Conservation (phyloP, 2,797 vertebrate species). For the Ctenopoma multispine region DNA sequence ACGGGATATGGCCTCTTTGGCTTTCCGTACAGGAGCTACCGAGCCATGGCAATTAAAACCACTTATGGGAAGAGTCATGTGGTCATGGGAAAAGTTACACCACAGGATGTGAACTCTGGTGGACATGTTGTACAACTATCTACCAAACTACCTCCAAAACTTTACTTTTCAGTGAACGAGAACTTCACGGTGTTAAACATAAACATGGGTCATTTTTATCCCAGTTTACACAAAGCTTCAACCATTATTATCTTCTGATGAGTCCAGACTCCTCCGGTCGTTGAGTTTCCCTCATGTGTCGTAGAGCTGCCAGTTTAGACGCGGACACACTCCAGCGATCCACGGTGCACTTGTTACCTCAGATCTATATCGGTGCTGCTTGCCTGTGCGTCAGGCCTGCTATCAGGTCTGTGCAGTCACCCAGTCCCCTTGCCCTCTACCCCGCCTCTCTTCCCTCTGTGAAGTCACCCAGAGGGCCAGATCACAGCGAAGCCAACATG, state of each 20-base stretch:
- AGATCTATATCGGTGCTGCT: slow-evolving; percentile 68
- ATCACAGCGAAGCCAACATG: slow-evolving; percentile 76
- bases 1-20: too few species aligned
- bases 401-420: slow-evolving; percentile 47
- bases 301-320: slow-evolving; percentile 14
- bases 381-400: slow-evolving; percentile 55
- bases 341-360: slow-evolving; percentile 69
- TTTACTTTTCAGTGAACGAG: neutral
- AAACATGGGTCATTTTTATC: neutral
- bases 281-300: neutral
- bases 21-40: too few species aligned
- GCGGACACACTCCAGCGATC: slow-evolving; percentile 45
- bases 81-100: neutral
- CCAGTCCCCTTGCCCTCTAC: neutral
- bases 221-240: too few species aligned
- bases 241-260: too few species aligned
- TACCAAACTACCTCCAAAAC: neutral
- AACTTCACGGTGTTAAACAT: neutral
- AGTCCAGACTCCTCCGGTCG: neutral
- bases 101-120: neutral
- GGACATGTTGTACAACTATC: too few species aligned
- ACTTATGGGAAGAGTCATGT: too few species aligned
- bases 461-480: slow-evolving; percentile 61
- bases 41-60: too few species aligned
- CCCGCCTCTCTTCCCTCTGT: slow-evolving; percentile 14